Base-by-base conservation (phyloP, 2,797 vertebrate genomes). In the Sebastes oblongus region DNA sequence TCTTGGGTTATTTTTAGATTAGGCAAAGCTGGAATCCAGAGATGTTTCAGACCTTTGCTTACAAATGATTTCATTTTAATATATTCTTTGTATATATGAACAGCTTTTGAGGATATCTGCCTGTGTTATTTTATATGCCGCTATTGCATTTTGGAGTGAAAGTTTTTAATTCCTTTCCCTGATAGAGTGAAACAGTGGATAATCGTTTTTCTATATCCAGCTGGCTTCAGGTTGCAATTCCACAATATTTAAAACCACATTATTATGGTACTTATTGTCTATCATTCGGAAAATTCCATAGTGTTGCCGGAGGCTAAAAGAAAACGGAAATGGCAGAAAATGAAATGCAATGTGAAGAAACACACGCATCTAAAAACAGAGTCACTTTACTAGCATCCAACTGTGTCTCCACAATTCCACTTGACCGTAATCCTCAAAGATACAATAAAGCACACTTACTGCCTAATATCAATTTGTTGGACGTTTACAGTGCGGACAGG, bases 231-330 rank as follows among this genome's bases (percentile, higher is more conserved):
- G 71, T 86, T 87, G 71, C 70, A 61, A 59, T 70, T 65, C 29
- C 71, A 78, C 76, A 77, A 76, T 79, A 78, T 86, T 88, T 83
- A 77, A 84, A 90, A 85, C 42, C 66, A 82, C 60, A 80, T 88
- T 85, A 90, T 81, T 86, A 79, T 61, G 77, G 69, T 78, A 65
- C 71, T 84, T 66, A 88, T 70, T 87, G 80, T 80, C 62, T 27
- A 60, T 83, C 66, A 83, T 86, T 89, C 79, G 66, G 34, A 77
- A 84, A 85, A 79, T 80, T 71, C 29, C 14, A n/a, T 13, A 36
- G 59, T 27, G 55, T 36, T 80, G 81, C 90, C 68, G 5, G 66
- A 78, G 78, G 77, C 74, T 66, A 32, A 66, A 84, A 61, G 46
- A 71, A 82, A 84, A 54, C 4, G 36, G 55, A 81, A 89, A 79